These are phyloP conservation scores for Lycodopsis pacificus DNA, from an alignment of 2,797 vertebrate genomes.

Conservation along the genomic window DNA sequence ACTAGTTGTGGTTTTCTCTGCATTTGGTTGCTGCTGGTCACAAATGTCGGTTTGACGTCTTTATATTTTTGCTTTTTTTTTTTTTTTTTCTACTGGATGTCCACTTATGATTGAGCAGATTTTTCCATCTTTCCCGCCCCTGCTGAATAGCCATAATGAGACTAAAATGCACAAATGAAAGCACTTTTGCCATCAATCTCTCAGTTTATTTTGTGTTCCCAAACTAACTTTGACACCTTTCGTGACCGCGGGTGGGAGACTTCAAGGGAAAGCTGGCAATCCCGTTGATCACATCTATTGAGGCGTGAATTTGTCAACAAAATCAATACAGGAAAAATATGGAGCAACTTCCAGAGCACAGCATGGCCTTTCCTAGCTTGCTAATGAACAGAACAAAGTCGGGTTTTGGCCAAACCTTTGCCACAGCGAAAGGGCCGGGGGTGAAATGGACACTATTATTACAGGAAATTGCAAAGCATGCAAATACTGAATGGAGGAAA, in stretches of 20 bases:
- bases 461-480: slow-evolving; percentile 24
- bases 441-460: slow-evolving; percentile 29
- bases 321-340: slow-evolving; percentile 48
- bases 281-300: slow-evolving; percentile 36
- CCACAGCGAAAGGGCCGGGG: neutral
- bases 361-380: slow-evolving; percentile 1
- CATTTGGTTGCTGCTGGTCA: slow-evolving; percentile 73
- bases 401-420: neutral
- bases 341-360: slow-evolving; percentile 9
- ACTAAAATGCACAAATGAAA: slow-evolving; percentile 79
- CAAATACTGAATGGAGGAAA: slow-evolving; percentile 28
- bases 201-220: slow-evolving; percentile 57
- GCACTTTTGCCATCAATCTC: slow-evolving; percentile 78
- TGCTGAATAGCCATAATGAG: slow-evolving; percentile 67
- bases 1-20: slow-evolving; percentile 78
- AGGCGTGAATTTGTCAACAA: slow-evolving; percentile 40
- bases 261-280: slow-evolving; percentile 54
- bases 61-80: slow-evolving; percentile 30
- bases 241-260: slow-evolving; percentile 53
- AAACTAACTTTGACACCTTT: slow-evolving; percentile 78
- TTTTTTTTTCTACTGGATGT: slow-evolving; percentile 67
- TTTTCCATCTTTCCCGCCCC: slow-evolving; percentile 81
- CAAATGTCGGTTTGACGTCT: slow-evolving; percentile 59
- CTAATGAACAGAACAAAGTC: slow-evolving; percentile 2
- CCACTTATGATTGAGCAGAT: slow-evolving; percentile 72